A percentile compares a stretch with the other conserved stretches of the same genome.
Evolutionary conservation across 2,113 vertebrate genomes (phyloP).

Genomic region (Amazona guildingii): DNA sequence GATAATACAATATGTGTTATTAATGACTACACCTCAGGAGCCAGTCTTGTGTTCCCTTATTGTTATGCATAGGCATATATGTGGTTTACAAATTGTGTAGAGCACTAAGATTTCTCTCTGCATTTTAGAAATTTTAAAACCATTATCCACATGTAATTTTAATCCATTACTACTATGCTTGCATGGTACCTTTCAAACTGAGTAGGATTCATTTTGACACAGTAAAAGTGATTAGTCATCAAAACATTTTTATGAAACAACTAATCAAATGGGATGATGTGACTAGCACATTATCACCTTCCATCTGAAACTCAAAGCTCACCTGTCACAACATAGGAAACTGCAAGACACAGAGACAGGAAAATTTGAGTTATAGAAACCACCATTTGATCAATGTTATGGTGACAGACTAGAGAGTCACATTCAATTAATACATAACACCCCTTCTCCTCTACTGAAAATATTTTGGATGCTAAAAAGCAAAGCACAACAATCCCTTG

Average conservation of each 20-base stretch:
- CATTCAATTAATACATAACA: background rate
- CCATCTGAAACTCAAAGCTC: constrained; percentile 24
- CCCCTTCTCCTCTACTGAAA: background rate
- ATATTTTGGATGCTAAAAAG: background rate
- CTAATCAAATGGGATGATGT: constrained; percentile 44
- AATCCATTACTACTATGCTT: constrained; percentile 2
- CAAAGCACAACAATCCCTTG: background rate
- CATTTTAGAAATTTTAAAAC: background rate
- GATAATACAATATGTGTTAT: background rate
- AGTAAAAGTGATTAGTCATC: constrained; percentile 58
- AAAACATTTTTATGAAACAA: constrained; percentile 49
- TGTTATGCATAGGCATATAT: background rate
- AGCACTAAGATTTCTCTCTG: background rate
- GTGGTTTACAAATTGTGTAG: background rate
- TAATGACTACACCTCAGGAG: background rate
- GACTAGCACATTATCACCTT: constrained; percentile 33
- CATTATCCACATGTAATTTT: constrained; percentile 13
- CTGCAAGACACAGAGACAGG: background rate
- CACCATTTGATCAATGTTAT: background rate
- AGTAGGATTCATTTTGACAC: constrained; percentile 57
- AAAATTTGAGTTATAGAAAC: background rate
- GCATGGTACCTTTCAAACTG: background rate
- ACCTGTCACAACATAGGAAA: constrained; percentile 38
- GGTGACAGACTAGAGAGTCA: background rate
- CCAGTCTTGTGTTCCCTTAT: background rate